A percentile compares a stretch with the other conserved stretches of the same genome.
These are phyloP conservation scores for Reticulitermes lucifugus DNA, from an alignment of 2,888 invertebrate genomes.

Conservation along the genomic window DNA sequence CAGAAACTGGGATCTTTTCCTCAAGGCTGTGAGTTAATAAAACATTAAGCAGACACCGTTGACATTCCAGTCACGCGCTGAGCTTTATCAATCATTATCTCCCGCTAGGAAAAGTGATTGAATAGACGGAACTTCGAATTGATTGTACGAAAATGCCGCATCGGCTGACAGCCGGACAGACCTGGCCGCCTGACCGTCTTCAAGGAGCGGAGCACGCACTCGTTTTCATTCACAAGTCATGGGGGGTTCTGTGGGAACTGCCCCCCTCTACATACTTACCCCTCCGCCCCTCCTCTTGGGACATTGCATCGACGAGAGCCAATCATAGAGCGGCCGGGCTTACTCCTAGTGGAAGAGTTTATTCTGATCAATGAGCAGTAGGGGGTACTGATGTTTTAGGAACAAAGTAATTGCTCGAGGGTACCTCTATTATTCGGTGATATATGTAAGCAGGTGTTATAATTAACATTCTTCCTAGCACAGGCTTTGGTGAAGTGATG, in stretches of 20 bases:
- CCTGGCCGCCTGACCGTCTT: conserved; percentile 28
- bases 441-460: not conserved
- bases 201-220: conserved; percentile 40
- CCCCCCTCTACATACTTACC: conserved; percentile 42
- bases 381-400: conserved; percentile 47
- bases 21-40: too few species aligned
- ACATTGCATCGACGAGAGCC: conserved; percentile 60
- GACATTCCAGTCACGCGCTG: not conserved
- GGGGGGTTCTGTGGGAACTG: conserved; percentile 31
- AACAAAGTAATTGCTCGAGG: conserved; percentile 21
- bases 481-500: too few species aligned
- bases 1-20: too few species aligned
- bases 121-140: not conserved
- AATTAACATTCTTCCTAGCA: too few species aligned
- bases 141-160: conserved; percentile 22
- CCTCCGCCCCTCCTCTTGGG: conserved; percentile 24
- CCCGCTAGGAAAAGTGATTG: not conserved
- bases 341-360: conserved; percentile 69
- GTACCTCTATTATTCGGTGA: not conserved
- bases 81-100: conserved; percentile 1
- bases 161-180: not conserved
- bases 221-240: conserved; percentile 52
- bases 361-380: conserved; percentile 61
- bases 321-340: conserved; percentile 70
- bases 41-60: not conserved